Conservation (phyloP, 2,113 vertebrate genomes). For the Terrapene triunguis region DNA sequence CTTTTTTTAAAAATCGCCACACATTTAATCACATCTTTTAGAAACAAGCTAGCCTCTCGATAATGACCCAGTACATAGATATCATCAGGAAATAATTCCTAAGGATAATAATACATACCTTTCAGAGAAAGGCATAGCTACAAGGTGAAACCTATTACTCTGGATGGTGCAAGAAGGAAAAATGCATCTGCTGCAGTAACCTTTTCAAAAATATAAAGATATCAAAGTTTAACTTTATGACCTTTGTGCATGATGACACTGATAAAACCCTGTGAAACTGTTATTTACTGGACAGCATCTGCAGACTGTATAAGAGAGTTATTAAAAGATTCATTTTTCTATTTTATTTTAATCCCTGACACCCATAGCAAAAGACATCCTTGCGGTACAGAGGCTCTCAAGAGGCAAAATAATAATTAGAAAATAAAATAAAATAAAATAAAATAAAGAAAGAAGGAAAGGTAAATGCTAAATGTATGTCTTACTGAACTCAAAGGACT, state of each 20-base stretch:
- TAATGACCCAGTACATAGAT: conserved; percentile 17
- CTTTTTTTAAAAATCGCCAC: not conserved
- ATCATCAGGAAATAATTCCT: conserved; percentile 46
- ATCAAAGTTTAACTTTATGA: conserved; percentile 47
- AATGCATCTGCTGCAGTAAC: conserved; percentile 29
- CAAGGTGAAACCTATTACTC: conserved; percentile 33
- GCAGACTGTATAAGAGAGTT: not conserved
- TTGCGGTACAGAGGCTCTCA: not conserved
- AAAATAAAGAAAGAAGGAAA: not conserved
- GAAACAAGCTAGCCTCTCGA: conserved; percentile 11
- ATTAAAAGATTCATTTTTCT: conserved; percentile 20
- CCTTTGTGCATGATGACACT: conserved; percentile 21
- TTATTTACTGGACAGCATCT: not conserved
- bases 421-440: not conserved
- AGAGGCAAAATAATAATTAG: not conserved
- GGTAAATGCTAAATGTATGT: conserved; percentile 11
- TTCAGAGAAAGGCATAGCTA: conserved; percentile 21
- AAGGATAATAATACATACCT: conserved; percentile 7
- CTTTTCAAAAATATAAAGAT: conserved; percentile 56
- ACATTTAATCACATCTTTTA: conserved; percentile 45
- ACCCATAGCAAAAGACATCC: not conserved
- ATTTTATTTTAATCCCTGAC: not conserved
- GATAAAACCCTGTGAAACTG: conserved; percentile 29
- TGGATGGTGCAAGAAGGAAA: not conserved
- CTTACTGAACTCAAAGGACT: conserved; percentile 1